Percentiles rank a stretch among this genome's conserved stretches.
These are phyloP conservation scores for Danaus melanippus DNA, from an alignment of 1,140 invertebrate genomes.

Conservation along the genomic window DNA sequence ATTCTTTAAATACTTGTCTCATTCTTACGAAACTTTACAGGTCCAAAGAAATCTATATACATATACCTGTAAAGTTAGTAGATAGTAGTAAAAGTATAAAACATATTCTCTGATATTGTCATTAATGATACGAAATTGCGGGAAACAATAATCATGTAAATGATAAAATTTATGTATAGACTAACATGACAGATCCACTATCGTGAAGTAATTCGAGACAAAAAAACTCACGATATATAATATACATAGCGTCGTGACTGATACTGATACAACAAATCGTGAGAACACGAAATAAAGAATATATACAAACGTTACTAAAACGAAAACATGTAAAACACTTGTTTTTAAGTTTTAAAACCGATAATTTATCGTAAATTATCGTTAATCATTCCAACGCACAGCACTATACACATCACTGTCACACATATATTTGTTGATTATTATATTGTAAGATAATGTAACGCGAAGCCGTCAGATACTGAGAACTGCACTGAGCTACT, in stretches of 20 bases:
- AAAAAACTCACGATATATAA: too few species aligned
- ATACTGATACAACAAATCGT: constrained; percentile 23
- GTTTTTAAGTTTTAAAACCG: constrained; percentile 9
- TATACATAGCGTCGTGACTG: constrained; percentile 20
- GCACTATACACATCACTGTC: constrained; percentile 11
- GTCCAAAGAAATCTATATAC: too few species aligned
- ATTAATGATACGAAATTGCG: too few species aligned
- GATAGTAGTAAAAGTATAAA: too few species aligned
- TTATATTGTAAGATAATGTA: constrained; percentile 15
- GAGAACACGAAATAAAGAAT: constrained; percentile 13
- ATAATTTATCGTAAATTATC: neutral
- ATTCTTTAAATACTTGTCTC: too few species aligned
- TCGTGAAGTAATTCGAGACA: too few species aligned
- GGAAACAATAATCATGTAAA: too few species aligned
- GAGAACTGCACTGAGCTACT: constrained; percentile 55
- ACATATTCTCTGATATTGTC: too few species aligned
- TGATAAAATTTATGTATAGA: too few species aligned
- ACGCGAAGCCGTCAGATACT: constrained; percentile 56
- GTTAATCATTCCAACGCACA: constrained; percentile 5
- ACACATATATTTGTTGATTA: constrained; percentile 8
- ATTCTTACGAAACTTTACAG: too few species aligned
- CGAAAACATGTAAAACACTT: constrained; percentile 15
- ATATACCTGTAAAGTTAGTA: too few species aligned
- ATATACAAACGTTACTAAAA: constrained; percentile 8
- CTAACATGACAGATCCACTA: too few species aligned